A percentile compares a stretch with the other conserved stretches of the same genome.
These are phyloP conservation scores for Anthoptus insignis DNA, from an alignment of 2,888 invertebrate species.

Conservation along the genomic window DNA sequence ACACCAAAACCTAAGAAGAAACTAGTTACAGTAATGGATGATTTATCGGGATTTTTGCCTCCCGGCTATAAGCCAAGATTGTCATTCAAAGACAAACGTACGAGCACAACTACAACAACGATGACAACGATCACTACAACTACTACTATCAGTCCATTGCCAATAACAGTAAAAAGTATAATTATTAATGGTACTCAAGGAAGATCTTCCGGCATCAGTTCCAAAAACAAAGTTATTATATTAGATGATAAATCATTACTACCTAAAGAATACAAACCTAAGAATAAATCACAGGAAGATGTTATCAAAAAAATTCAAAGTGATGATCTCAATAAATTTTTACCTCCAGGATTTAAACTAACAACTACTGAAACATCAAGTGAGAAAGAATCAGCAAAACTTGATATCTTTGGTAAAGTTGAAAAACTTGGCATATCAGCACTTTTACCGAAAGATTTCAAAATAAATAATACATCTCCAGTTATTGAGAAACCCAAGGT, in stretches of 20 bases:
- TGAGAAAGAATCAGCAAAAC: slow-evolving; percentile 64
- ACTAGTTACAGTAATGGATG: slow-evolving; percentile 86
- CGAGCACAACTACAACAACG: slow-evolving; percentile 76
- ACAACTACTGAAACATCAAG: slow-evolving; percentile 63
- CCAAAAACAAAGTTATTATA: slow-evolving; percentile 86
- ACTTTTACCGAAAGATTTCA: slow-evolving; percentile 89
- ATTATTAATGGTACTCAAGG: slow-evolving; percentile 77
- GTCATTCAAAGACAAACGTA: slow-evolving; percentile 84
- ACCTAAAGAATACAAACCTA: slow-evolving; percentile 85
- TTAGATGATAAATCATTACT: slow-evolving; percentile 85
- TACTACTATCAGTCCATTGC: slow-evolving; percentile 48
- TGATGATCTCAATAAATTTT: slow-evolving; percentile 87
- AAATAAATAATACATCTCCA: slow-evolving; percentile 62
- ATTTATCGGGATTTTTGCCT: slow-evolving; percentile 88
- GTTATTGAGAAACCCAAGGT: slow-evolving; percentile 65
- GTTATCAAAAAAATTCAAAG: slow-evolving; percentile 79
- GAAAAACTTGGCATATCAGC: slow-evolving; percentile 82
- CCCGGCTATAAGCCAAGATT: slow-evolving; percentile 87
- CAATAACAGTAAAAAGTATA: slow-evolving; percentile 57
- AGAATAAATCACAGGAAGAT: slow-evolving; percentile 73
- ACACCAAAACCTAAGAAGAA: slow-evolving; percentile 80
- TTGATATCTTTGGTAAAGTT: slow-evolving; percentile 63
- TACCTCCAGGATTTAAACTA: slow-evolving; percentile 90
- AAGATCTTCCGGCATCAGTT: slow-evolving; percentile 83
- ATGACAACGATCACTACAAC: slow-evolving; percentile 59